Percentiles rank a stretch among this genome's conserved stretches.
Evolutionary conservation across 1,140 invertebrate species (phyloP).

Genomic region (Halyomorpha halys): DNA sequence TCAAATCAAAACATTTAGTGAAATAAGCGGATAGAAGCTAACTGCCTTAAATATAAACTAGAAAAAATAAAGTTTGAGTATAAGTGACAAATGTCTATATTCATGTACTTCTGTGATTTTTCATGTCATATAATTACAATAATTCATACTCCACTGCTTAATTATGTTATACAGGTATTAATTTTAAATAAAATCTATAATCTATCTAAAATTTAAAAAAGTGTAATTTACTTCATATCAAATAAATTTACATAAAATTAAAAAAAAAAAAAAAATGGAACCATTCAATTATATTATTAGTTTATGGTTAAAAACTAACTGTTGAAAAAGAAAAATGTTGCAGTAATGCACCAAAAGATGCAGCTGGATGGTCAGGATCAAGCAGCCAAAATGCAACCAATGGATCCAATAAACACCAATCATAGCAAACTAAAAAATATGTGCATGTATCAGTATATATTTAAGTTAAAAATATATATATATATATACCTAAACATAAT

Average conservation of each 20-base stretch:
- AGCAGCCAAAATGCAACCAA: slow-evolving; percentile 29
- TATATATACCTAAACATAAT: too few species aligned
- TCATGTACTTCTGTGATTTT: too few species aligned
- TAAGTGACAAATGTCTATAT: too few species aligned
- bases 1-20: too few species aligned
- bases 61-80: too few species aligned
- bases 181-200: not conserved
- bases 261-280: too few species aligned
- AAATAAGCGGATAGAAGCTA: too few species aligned
- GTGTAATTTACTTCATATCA: too few species aligned
- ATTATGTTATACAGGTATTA: not conserved
- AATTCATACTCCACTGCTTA: not conserved
- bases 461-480: too few species aligned
- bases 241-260: too few species aligned
- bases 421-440: slow-evolving; percentile 22
- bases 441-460: too few species aligned
- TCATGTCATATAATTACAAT: not conserved
- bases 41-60: too few species aligned
- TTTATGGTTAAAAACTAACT: not conserved
- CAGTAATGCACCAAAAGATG: slow-evolving; percentile 15
- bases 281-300: not conserved
- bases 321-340: not conserved
- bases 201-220: not conserved
- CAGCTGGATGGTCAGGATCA: slow-evolving; percentile 29
- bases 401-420: slow-evolving; percentile 28